Evolutionary conservation across 2,113 vertebrate species (phyloP).

Genomic region (Murina feae): DNA sequence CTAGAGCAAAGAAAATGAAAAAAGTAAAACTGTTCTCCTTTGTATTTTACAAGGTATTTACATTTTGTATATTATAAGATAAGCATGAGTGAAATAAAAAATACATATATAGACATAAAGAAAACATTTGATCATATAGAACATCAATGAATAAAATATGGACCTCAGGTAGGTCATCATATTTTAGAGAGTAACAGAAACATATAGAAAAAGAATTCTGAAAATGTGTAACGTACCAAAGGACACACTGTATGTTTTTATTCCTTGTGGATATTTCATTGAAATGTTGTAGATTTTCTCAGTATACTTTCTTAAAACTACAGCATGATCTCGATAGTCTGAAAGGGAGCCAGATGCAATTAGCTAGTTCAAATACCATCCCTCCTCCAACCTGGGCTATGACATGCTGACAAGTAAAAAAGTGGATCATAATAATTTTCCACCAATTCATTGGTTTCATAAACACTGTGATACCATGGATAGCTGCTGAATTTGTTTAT

Average conservation of each 20-base stretch:
- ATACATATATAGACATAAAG: not conserved
- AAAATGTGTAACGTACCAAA: constrained; percentile 84
- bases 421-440: constrained; percentile 92
- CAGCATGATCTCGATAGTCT: constrained; percentile 88
- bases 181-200: not conserved
- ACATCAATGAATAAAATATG: not conserved
- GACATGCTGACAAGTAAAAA: constrained; percentile 87
- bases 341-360: constrained; percentile 88
- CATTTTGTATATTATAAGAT: not conserved
- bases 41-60: not conserved
- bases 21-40: not conserved
- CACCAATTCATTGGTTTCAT: constrained; percentile 94
- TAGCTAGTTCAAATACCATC: constrained; percentile 87
- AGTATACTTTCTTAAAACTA: constrained; percentile 83
- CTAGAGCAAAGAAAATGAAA: not conserved
- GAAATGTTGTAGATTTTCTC: constrained; percentile 84
- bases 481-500: constrained; percentile 89
- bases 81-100: not conserved
- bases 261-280: constrained; percentile 77
- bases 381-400: constrained; percentile 91
- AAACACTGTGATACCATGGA: constrained; percentile 94
- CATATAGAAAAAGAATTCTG: not conserved
- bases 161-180: not conserved
- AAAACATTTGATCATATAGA: not conserved
- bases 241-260: constrained; percentile 82